Percentiles rank a stretch among this genome's conserved stretches.
These are phyloP conservation scores for Adrianichthys oophorus DNA, from an alignment of 2,797 vertebrate genomes.

Conservation along the genomic window DNA sequence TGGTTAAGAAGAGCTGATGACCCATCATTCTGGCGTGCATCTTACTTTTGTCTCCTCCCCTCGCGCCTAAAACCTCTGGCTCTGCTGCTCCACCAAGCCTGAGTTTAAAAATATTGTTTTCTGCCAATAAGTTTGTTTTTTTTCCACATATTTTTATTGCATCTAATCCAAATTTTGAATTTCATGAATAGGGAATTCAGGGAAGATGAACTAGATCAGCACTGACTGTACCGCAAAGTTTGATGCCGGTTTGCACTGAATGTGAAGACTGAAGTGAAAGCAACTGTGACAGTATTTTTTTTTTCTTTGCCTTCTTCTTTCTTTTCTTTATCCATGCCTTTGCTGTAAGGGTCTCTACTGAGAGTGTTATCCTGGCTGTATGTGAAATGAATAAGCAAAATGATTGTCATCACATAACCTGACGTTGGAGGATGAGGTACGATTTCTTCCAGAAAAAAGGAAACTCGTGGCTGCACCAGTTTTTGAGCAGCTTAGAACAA, in stretches of 20 bases:
- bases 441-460: constrained; percentile 21
- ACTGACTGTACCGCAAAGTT: constrained; percentile 34
- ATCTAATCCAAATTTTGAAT: constrained; percentile 34
- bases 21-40: constrained; percentile 3
- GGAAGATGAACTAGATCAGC: constrained; percentile 51
- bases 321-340: constrained; percentile 54
- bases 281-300: constrained; percentile 45
- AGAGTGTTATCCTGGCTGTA: constrained; percentile 33
- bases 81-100: constrained; percentile 38
- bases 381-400: constrained; percentile 24
- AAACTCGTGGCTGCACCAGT: constrained; percentile 31
- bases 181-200: constrained; percentile 49
- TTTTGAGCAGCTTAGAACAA: constrained; percentile 51
- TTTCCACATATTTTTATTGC: constrained; percentile 28
- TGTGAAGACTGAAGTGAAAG: constrained; percentile 38
- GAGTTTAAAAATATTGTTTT: constrained; percentile 30
- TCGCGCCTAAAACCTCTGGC: constrained; percentile 17
- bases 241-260: constrained; percentile 62
- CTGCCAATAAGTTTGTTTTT: constrained; percentile 31
- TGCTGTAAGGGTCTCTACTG: constrained; percentile 47
- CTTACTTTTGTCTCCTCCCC: constrained; percentile 7
- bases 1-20: constrained; percentile 79
- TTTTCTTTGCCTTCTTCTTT: constrained; percentile 12
- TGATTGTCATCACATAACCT: constrained; percentile 26
- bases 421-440: constrained; percentile 32